These are phyloP conservation scores for Argyra leucocephala DNA, from an alignment of 2,888 invertebrate genomes.

Conservation along the genomic window DNA sequence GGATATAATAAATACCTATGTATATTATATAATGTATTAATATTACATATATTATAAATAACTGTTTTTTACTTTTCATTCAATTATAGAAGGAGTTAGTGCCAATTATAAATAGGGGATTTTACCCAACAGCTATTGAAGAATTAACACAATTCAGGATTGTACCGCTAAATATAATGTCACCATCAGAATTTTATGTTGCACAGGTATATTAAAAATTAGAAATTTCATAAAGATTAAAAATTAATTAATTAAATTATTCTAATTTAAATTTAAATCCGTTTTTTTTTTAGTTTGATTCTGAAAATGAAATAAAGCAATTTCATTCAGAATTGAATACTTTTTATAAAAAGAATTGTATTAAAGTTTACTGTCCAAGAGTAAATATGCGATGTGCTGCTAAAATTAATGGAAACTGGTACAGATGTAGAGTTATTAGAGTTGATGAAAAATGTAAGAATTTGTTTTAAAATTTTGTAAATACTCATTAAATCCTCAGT, in stretches of 20 bases:
- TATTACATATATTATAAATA: too few relatives aligned
- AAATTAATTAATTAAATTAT: neutral
- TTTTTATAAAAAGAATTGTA: slow-evolving; percentile 29
- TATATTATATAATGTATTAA: too few relatives aligned
- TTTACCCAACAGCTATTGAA: neutral
- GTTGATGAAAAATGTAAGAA: slow-evolving; percentile 30
- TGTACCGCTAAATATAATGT: slow-evolving; percentile 43
- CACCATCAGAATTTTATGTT: slow-evolving; percentile 58
- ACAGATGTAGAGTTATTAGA: slow-evolving; percentile 33
- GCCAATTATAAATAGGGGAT: slow-evolving; percentile 14
- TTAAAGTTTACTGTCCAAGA: slow-evolving; percentile 35
- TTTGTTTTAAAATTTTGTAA: too few relatives aligned
- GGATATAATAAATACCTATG: too few relatives aligned
- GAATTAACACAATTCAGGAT: neutral
- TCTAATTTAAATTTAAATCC: slow-evolving; percentile 10
- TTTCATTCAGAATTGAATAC: slow-evolving; percentile 26
- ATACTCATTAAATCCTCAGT: too few relatives aligned
- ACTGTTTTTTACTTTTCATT: too few relatives aligned
- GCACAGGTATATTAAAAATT: slow-evolving; percentile 47
- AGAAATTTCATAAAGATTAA: neutral
- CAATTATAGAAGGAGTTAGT: slow-evolving; percentile 24
- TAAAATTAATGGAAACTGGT: slow-evolving; percentile 30
- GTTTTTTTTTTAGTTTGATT: slow-evolving; percentile 24
- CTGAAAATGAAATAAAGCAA: slow-evolving; percentile 19
- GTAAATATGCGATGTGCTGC: slow-evolving; percentile 32